Base-by-base conservation (phyloP, 30 jellyfish, hydroid and myxozoan genomes). In the Pseudorhiza aurosa region DNA sequence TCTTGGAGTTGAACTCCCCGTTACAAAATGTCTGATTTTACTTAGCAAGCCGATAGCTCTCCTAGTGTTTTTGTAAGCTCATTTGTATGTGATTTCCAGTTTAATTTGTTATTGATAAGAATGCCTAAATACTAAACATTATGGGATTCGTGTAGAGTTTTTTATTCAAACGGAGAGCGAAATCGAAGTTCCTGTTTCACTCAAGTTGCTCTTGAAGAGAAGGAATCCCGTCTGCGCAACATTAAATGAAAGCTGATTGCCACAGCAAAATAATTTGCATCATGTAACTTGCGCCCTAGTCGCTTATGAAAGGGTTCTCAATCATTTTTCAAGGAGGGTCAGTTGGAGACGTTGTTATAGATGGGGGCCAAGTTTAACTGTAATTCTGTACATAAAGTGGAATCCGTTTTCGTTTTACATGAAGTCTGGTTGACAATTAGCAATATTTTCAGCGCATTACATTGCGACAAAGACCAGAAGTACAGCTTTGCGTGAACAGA, bases 151-250 rank as follows among this genome's bases (percentile, higher is more conserved):
- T 50, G 65, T 12, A 50, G 22, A 50, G 65, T 50, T 50, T 50
- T 50, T 42, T 42, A 42, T 42, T 42, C 55, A 42, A 42, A 42
- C 15, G 55, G 55, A 42, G 55, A 42, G 30, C n/a, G 9, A 50
- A 8, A n/a, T 50, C n/a, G 25, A 50, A 50, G 65, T 50, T 50
- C 30, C 65, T 50, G 25, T 50, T 50, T 50, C 65, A 4, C 65
- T 50, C 65, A 50, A 50, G 25, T 50, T 50, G 65, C n/a, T 50
- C 65, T 22, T 50, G n/a, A 50, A 50, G 65, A 50, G 65, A 8
- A 50, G 65, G n/a, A 50, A 50, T 50, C n/a, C 65, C 65, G 30
- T 50, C 29, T 8, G 8, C 65, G 65, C 65, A 50, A 50, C 65
- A 50, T 50, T 50, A 50, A 50, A 12, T 39, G 50, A 39, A 39